Conservation (phyloP, 2,797 vertebrate genomes). For the Scleropages formosus region DNA sequence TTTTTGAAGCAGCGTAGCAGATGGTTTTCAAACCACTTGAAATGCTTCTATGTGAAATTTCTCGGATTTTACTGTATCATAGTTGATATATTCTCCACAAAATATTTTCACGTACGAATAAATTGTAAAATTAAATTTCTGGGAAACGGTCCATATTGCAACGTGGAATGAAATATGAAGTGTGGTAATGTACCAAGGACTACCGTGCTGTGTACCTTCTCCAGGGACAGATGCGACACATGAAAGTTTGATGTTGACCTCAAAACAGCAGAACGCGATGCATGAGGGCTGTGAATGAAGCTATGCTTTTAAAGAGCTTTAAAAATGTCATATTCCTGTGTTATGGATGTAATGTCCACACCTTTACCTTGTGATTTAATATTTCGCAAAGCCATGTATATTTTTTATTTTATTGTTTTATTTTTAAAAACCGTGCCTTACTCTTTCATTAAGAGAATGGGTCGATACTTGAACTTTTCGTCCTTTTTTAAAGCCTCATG, state of each 20-base stretch:
- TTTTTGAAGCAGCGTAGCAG: no score
- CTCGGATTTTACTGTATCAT: neutral
- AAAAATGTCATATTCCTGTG: no score
- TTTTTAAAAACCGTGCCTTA: no score
- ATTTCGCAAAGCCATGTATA: no score
- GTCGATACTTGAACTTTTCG: no score
- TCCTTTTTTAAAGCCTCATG: no score
- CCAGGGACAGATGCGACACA: constrained; percentile 22
- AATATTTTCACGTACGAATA: neutral
- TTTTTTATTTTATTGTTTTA: no score
- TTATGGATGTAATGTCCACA: no score
- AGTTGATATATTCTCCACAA: neutral
- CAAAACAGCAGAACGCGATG: neutral
- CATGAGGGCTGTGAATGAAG: neutral
- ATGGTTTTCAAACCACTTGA: no score
- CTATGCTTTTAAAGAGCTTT: neutral
- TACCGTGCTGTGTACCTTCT: constrained; percentile 9
- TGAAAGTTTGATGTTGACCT: neutral
- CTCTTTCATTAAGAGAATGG: no score
- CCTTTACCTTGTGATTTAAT: no score
- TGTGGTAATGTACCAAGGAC: constrained; percentile 22
- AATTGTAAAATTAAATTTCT: neutral
- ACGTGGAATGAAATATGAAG: constrained; percentile 28
- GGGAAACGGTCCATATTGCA: constrained; percentile 8
- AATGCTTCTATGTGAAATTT: no score